Base-by-base conservation (phyloP, 2,113 vertebrate genomes). In the Furnarius figulus region DNA sequence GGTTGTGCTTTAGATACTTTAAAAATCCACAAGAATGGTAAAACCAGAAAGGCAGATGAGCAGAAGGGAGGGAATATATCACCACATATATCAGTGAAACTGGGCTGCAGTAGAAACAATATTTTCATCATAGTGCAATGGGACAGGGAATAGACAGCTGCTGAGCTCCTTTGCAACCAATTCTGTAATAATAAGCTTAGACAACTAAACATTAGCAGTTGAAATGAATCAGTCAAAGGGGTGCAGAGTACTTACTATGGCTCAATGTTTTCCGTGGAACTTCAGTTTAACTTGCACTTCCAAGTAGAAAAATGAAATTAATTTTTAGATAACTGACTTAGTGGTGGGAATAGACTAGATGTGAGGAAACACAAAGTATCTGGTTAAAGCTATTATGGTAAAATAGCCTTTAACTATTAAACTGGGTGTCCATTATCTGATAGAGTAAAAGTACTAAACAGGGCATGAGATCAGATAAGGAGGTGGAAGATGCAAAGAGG, bases 41-140 rank as follows among this genome's bases (percentile, higher is more conserved):
- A 91, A 85, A 87, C 39, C 49, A 89, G 66, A 85, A 86, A 88
- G 35, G 35, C 76, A 77, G 55, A 92, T 50, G 63, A 96, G 68
- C 68, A 84, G 83, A 92, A 90, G 24, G 17, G 30, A 78, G 9
- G 35, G 19, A 71, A 47, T 78, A 58, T 83, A 77, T 84, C 59
- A 46, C n/a, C 23, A 35, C 10, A n/a, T 27, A 8, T 56, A 90
- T 66, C 28, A 46, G n/a, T 46, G 74, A 50, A 91, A 83, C 40
- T 28, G 39, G 12, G 21, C 58, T 77, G n/a, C 5, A 14, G 16
- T 56, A 39, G 30, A 74, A 94, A 63, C 8, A 81, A 35, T 30
- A 72, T 87, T 9, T 94, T 86, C 33, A 40, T 49, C 50, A 62
- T 25, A 39, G 24, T 59, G 15, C n/a, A 77, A 12, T 59, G 46